These are phyloP conservation scores for Paraescarpia echinospica DNA, from an alignment of 1,140 invertebrate species.

Conservation along the genomic window DNA sequence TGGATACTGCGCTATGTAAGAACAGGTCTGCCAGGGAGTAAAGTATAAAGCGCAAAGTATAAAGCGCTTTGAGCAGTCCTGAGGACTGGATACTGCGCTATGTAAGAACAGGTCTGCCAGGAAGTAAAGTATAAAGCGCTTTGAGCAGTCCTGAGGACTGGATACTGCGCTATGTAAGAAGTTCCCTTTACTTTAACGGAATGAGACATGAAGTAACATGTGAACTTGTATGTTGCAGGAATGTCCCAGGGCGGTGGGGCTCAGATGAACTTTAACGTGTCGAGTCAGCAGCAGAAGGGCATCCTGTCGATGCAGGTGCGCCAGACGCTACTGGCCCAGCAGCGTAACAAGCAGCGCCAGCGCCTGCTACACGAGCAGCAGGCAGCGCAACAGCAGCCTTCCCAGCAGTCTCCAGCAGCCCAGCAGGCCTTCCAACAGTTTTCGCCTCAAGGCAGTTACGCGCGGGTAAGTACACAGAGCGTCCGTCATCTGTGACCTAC, in stretches of 20 bases:
- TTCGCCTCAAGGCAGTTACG: background rate
- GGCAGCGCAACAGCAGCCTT: slow-evolving; percentile 1
- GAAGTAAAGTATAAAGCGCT: too few species aligned
- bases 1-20: too few species aligned
- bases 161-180: too few species aligned
- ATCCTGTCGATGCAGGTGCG: background rate
- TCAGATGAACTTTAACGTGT: background rate
- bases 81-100: too few species aligned
- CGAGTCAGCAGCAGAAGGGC: background rate
- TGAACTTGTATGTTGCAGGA: background rate
- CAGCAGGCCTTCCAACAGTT: background rate
- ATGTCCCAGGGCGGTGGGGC: background rate
- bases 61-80: too few species aligned
- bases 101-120: too few species aligned
- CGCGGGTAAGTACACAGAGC: background rate
- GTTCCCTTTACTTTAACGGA: too few species aligned
- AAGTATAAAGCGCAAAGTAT: too few species aligned
- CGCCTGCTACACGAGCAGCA: slow-evolving; percentile 66
- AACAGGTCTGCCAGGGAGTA: too few species aligned
- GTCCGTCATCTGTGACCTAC: background rate
- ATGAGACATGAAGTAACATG: too few species aligned
- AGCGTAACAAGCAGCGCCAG: slow-evolving; percentile 52
- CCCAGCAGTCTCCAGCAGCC: background rate
- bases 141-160: too few species aligned
- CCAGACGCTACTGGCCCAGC: slow-evolving; percentile 29